Conservation (phyloP, 2,113 vertebrate species). For the Mesembrinibis cayennensis region DNA sequence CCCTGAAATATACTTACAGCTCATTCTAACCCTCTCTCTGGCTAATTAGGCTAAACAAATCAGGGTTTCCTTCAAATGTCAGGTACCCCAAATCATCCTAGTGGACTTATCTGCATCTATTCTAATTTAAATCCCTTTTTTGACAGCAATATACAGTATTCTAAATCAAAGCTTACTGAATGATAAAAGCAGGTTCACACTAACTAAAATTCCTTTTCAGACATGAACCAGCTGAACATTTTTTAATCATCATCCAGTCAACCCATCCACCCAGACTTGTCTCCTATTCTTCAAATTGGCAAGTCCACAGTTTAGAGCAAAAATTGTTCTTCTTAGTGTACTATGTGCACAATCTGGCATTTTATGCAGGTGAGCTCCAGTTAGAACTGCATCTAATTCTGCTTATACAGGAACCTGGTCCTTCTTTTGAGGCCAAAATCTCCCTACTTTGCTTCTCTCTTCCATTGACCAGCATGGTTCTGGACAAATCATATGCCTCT, state of each 20-base stretch:
- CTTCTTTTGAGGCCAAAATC: background rate
- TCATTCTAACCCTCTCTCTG: background rate
- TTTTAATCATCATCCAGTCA: background rate
- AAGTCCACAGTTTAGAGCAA: background rate
- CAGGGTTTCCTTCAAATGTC: background rate
- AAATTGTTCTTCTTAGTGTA: background rate
- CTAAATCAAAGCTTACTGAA: background rate
- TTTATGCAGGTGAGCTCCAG: background rate
- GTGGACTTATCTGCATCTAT: background rate
- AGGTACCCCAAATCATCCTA: background rate
- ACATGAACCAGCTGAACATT: background rate
- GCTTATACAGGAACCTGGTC: background rate
- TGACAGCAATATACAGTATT: background rate
- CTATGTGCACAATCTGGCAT: background rate
- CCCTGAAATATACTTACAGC: background rate
- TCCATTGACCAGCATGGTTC: background rate
- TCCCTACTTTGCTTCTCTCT: background rate
- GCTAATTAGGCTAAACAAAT: background rate
- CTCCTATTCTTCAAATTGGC: background rate
- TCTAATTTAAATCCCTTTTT: background rate
- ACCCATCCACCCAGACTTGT: background rate
- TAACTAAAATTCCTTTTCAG: background rate
- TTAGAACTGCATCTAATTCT: background rate
- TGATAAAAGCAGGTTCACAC: background rate
- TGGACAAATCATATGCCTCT: background rate